Percentiles rank a stretch among this genome's conserved stretches.
Conservation (phyloP, 2,113 vertebrate genomes). For the Misgurnus anguillicaudatus region DNA sequence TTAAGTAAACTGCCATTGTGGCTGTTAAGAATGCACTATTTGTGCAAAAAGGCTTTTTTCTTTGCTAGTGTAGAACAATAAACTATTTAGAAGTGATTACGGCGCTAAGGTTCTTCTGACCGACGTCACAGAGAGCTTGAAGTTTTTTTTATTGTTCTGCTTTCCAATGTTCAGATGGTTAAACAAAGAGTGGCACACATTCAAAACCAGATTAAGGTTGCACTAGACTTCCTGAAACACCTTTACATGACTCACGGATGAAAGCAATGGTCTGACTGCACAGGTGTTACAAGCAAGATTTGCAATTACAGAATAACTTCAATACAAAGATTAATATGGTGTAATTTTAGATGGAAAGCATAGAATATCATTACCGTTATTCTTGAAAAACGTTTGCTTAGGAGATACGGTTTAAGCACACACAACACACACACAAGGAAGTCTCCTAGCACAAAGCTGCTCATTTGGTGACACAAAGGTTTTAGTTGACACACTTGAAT, state of each 20-base stretch:
- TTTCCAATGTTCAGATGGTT: conserved; percentile 34
- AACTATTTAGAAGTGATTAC: conserved; percentile 29
- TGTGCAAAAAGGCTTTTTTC: not conserved
- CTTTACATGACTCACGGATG: conserved; percentile 12
- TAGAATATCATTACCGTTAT: not conserved
- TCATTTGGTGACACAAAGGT: conserved; percentile 70
- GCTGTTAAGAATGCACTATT: not conserved
- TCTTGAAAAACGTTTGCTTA: not conserved
- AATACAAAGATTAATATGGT: conserved; percentile 4
- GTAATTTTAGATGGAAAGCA: conserved; percentile 1
- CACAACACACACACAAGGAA: not conserved
- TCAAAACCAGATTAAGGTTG: conserved; percentile 5
- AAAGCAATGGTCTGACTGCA: conserved; percentile 10
- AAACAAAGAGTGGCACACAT: conserved; percentile 24
- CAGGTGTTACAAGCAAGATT: not conserved
- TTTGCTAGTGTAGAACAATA: conserved; percentile 8
- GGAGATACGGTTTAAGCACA: not conserved
- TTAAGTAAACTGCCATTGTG: conserved; percentile 12
- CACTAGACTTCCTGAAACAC: not conserved
- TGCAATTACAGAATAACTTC: conserved; percentile 7
- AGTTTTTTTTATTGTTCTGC: not conserved
- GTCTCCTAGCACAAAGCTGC: conserved; percentile 59
- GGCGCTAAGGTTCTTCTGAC: conserved; percentile 8
- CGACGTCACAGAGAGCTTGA: conserved; percentile 13
- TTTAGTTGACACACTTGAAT: conserved; percentile 71